Evolutionary conservation across 2,113 vertebrate species (phyloP).

Genomic region (Ophiodon elongatus): DNA sequence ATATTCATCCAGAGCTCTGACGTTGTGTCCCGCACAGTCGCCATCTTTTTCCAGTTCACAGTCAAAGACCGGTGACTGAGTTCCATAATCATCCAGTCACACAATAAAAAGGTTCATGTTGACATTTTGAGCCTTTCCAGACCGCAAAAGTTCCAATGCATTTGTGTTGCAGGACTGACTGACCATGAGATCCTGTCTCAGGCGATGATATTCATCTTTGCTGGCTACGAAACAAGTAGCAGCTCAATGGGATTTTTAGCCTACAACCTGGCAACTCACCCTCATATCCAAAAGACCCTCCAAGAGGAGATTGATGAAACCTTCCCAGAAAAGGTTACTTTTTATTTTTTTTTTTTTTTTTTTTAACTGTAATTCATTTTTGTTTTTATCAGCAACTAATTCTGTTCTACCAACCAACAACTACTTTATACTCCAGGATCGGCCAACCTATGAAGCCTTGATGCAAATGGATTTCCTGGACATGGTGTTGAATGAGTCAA

Average conservation of each 20-base stretch:
- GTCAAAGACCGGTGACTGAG: background rate
- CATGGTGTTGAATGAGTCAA: slow-evolving; percentile 86
- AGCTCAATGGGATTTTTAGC: slow-evolving; percentile 78
- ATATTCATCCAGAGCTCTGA: background rate
- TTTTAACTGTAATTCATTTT: background rate
- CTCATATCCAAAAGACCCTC: slow-evolving; percentile 79
- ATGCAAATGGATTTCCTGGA: slow-evolving; percentile 90
- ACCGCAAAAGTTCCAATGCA: background rate
- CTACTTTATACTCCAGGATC: slow-evolving; percentile 61
- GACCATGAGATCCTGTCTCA: slow-evolving; percentile 87
- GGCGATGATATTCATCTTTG: slow-evolving; percentile 85
- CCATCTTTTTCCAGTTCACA: background rate
- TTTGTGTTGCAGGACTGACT: slow-evolving; percentile 81
- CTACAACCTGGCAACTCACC: slow-evolving; percentile 84
- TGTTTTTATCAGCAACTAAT: background rate
- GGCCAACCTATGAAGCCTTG: slow-evolving; percentile 73
- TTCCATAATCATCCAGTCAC: background rate
- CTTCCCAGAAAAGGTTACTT: slow-evolving; percentile 83
- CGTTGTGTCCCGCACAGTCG: background rate
- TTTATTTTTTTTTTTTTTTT: fast-evolving
- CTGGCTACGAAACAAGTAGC: slow-evolving; percentile 88
- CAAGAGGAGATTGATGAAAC: slow-evolving; percentile 84
- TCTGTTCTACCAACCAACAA: background rate
- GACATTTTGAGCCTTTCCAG: background rate
- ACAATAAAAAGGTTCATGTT: background rate